Evolutionary conservation across 2,797 vertebrate genomes (phyloP).

Genomic region (Vireo griseus): DNA sequence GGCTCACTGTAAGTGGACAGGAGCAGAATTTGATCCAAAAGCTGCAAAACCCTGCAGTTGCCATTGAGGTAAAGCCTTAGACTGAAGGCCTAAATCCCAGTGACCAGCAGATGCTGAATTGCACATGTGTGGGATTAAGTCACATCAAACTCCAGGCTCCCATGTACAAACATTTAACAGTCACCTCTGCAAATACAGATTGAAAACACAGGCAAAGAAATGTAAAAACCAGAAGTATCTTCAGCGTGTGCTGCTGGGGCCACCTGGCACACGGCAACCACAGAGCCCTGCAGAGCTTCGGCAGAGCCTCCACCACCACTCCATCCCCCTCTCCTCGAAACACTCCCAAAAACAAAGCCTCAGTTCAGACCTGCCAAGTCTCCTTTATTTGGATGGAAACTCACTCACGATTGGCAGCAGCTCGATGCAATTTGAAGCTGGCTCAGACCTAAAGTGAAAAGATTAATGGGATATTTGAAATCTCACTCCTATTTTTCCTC

Average conservation of each 20-base stretch:
- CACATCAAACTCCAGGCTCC: not conserved
- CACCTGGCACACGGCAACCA: not conserved
- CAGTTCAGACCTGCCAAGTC: slow-evolving; percentile 15
- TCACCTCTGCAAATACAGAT: not conserved
- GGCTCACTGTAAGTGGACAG: not conserved
- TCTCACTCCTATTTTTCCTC: slow-evolving; percentile 45
- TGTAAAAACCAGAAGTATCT: not conserved
- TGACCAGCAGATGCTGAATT: accelerated
- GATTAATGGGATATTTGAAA: slow-evolving; percentile 63
- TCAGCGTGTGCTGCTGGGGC: accelerated
- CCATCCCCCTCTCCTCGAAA: not conserved
- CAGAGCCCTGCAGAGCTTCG: accelerated
- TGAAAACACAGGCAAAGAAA: not conserved
- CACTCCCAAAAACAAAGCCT: slow-evolving; percentile 1
- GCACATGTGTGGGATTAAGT: not conserved
- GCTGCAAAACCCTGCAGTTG: not conserved
- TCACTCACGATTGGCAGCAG: slow-evolving; percentile 40
- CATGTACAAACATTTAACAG: not conserved
- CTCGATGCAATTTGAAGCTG: slow-evolving; percentile 40
- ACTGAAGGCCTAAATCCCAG: not conserved
- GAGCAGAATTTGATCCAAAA: not conserved
- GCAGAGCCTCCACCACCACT: not conserved
- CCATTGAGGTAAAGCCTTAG: not conserved
- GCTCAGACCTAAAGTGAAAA: slow-evolving; percentile 58
- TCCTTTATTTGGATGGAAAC: slow-evolving; percentile 32